phyloP scores from a whole-genome alignment of 2,888 invertebrate genomes.

The Leucophenga montana region DNA sequence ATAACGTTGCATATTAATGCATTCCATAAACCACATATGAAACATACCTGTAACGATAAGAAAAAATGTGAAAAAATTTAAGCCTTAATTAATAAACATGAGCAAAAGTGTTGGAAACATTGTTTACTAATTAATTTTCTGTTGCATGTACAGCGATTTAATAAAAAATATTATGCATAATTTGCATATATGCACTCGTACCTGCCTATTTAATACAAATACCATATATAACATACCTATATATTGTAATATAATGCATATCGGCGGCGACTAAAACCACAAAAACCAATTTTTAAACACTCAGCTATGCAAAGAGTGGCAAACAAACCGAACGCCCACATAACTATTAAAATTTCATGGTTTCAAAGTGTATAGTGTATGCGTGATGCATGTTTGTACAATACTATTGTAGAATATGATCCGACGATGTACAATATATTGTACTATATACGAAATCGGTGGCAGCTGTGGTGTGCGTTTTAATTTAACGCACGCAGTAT shows the following conservation, averaged over 20 bases:
- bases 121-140: constrained; percentile 22
- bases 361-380: background rate
- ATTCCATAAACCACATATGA: too few species aligned
- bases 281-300: constrained; percentile 24
- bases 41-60: constrained; percentile 10
- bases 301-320: constrained; percentile 11
- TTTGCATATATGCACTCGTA: background rate
- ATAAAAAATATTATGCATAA: background rate
- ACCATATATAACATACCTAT: too few species aligned
- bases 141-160: too few species aligned
- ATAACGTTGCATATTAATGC: too few species aligned
- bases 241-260: constrained; percentile 9
- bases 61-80: background rate
- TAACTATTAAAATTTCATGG: background rate
- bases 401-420: background rate
- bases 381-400: background rate
- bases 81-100: constrained; percentile 14
- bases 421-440: too few species aligned
- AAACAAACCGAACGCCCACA: constrained; percentile 17
- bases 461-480: constrained; percentile 47
- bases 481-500: constrained; percentile 49
- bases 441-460: too few species aligned
- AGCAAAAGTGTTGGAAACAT: constrained; percentile 4
- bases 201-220: background rate
- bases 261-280: constrained; percentile 6